Conservation (phyloP, 2,797 vertebrate species). For the Periparus ater region DNA sequence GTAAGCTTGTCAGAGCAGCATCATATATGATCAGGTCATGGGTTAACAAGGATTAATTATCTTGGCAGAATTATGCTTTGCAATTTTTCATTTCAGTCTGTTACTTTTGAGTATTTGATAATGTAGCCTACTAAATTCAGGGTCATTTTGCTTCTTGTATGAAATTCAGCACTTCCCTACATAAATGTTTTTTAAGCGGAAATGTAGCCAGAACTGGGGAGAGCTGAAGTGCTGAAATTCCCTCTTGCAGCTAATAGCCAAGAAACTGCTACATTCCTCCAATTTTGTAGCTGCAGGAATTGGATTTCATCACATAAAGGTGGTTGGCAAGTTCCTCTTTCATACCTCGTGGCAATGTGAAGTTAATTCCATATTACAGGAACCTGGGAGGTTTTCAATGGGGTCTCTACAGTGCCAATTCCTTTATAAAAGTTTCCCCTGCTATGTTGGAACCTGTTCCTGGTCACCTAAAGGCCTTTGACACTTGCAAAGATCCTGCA, state of each 20-base stretch:
- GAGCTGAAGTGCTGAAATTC: constrained; percentile 27
- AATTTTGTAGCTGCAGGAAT: not conserved
- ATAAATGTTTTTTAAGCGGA: not conserved
- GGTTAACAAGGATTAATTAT: constrained; percentile 60
- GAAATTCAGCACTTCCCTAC: constrained; percentile 12
- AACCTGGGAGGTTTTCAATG: not conserved
- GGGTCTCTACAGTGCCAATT: not conserved
- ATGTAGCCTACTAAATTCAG: constrained; percentile 1
- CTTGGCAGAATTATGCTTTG: constrained; percentile 47
- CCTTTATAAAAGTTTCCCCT: not conserved
- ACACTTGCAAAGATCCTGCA: not conserved
- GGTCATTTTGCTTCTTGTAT: constrained; percentile 20
- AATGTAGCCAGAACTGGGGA: not conserved
- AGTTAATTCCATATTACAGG: not conserved
- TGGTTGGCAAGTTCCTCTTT: not conserved
- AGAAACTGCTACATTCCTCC: not conserved
- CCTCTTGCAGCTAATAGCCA: not conserved
- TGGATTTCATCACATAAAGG: not conserved
- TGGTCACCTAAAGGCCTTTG: constrained; percentile 34
- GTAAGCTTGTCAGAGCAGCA: constrained; percentile 32
- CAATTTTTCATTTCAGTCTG: constrained; percentile 40
- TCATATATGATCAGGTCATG: constrained; percentile 30
- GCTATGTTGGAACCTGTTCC: not conserved
- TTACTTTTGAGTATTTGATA: constrained; percentile 19
- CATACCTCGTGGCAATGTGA: not conserved